Evolutionary conservation across 2,113 vertebrate genomes (phyloP).

Genomic region (Oryzias celebensis): DNA sequence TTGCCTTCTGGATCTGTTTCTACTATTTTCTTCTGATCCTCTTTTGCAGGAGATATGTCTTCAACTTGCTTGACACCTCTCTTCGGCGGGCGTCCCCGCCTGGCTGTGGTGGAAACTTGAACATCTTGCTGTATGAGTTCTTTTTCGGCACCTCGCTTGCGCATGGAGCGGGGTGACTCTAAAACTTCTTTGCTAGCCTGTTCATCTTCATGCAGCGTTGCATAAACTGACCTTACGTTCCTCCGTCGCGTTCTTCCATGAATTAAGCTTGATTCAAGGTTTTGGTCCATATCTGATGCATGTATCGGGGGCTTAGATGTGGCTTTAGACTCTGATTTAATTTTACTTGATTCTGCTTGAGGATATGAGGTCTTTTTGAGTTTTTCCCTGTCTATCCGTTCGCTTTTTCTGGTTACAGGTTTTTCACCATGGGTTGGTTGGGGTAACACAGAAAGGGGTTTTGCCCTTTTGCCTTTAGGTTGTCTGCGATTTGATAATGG

Average conservation of each 20-base stretch:
- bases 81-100: constrained; percentile 91
- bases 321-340: constrained; percentile 80
- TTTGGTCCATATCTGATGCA: constrained; percentile 80
- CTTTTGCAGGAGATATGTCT: constrained; percentile 82
- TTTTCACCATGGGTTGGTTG: constrained; percentile 77
- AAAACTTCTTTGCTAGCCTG: constrained; percentile 81
- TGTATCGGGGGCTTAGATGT: constrained; percentile 86
- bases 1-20: constrained; percentile 83
- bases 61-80: constrained; percentile 83
- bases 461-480: constrained; percentile 90
- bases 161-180: constrained; percentile 85
- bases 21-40: constrained; percentile 71
- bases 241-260: constrained; percentile 88
- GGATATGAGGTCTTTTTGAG: constrained; percentile 88
- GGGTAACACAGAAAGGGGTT: constrained; percentile 75
- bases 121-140: constrained; percentile 82
- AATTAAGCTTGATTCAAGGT: constrained; percentile 82
- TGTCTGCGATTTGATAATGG: constrained; percentile 83
- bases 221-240: constrained; percentile 93
- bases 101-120: constrained; percentile 69
- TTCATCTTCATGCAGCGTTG: constrained; percentile 87
- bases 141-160: constrained; percentile 86
- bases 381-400: constrained; percentile 93
- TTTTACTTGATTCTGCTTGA: constrained; percentile 82
- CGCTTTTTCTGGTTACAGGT: constrained; percentile 91